Evolutionary conservation across 2,797 vertebrate species (phyloP), one percentile per base, ranked within the genome.

Genomic region (Enteromius viviparus): DNA sequence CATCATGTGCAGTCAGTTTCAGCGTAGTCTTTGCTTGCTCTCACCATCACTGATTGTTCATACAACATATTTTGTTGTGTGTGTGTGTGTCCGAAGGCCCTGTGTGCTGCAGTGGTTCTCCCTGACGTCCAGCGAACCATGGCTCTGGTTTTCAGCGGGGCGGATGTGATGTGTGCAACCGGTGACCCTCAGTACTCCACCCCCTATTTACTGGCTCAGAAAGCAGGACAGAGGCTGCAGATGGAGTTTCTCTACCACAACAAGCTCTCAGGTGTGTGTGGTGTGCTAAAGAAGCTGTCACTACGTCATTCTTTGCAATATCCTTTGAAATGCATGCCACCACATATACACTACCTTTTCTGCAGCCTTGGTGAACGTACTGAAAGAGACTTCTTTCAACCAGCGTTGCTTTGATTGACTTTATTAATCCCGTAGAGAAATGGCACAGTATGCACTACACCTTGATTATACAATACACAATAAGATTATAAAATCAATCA

Each of bases 211-310:
- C 19, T 99, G 91, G 97, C 98, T 86, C 98, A 98, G 88, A 96
- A 95, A 70, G 95, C 95, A 0, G 96, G 96, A 15, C 98, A 98
- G 89, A 94, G 94, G 55, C 93, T 99, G 11, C 97, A 99, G 70
- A 99, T 99, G 97, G 98, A 99, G 92, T 98, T 99, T 85, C 93
- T 99, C 66, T 95, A 98, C 90, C 97, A 98, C 77, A 99, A 99
- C 91, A 98, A 96, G 78, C 97, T 97, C 64, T 97, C 96, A 86
- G 98, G 98, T 99, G 21, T 40, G 19, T 58, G 1, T 10, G 40
- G 19, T 58, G 37, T 75, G 23, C 40, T 66, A 12, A 15, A 64
- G 26, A 64, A 64, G 1, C 49, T 40, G 34, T 40, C 65, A 26
- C 12, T 23, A 23, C 11, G 49, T 29, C 42, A 29, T 47, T 3